Percentiles rank a stretch among this genome's conserved stretches.
These are phyloP conservation scores for Tyria jacobaeae DNA, from an alignment of 2,888 invertebrate species.

Conservation along the genomic window DNA sequence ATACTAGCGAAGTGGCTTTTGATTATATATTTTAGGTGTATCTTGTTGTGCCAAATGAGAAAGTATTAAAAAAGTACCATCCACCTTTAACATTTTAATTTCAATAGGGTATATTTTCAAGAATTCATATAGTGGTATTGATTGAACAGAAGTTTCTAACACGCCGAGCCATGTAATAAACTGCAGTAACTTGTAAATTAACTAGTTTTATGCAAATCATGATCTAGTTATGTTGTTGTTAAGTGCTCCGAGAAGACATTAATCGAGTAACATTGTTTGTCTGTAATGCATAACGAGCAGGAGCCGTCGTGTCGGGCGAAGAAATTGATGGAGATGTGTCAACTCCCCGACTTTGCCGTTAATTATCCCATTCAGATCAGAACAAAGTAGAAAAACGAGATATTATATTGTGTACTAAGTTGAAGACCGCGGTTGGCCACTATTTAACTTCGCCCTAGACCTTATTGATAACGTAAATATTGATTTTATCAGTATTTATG, in stretches of 20 bases:
- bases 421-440: constrained; percentile 41
- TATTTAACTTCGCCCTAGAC: constrained; percentile 32
- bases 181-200: constrained; percentile 73
- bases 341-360: constrained; percentile 75
- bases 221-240: constrained; percentile 70
- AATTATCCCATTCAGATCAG: constrained; percentile 67
- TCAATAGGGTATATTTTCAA: neutral
- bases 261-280: constrained; percentile 83
- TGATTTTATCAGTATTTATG: constrained; percentile 22
- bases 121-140: neutral
- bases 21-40: no score
- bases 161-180: constrained; percentile 33
- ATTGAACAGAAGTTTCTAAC: constrained; percentile 9
- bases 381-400: constrained; percentile 32
- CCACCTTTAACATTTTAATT: no score
- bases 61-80: no score
- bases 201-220: constrained; percentile 83
- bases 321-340: constrained; percentile 81
- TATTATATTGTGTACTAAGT: constrained; percentile 31
- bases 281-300: constrained; percentile 72
- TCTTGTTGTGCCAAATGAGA: no score
- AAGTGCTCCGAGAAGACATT: constrained; percentile 76
- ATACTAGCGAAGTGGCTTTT: no score
- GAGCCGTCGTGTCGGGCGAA: constrained; percentile 58
- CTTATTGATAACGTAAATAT: constrained; percentile 33